Evolutionary conservation across 2,797 vertebrate species (phyloP).

Genomic region (Antennarius maculatus): DNA sequence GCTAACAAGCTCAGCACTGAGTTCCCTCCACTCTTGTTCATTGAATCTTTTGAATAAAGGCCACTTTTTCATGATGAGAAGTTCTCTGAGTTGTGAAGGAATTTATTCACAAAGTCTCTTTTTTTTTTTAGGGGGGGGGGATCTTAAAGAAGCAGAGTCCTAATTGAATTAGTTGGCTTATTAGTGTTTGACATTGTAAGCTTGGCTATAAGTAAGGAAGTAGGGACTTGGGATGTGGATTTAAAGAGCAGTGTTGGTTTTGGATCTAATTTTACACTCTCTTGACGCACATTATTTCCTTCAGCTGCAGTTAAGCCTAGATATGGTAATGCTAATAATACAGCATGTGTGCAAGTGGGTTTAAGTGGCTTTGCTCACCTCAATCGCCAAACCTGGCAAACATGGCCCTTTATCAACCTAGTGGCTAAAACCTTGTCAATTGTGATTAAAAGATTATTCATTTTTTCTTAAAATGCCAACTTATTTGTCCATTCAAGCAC

Average conservation of each 20-base stretch:
- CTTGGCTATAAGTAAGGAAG: slow-evolving; percentile 65
- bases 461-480: slow-evolving; percentile 22
- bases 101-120: slow-evolving; percentile 67
- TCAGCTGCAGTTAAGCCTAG: slow-evolving; percentile 70
- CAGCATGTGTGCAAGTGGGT: slow-evolving; percentile 39
- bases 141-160: slow-evolving; percentile 58
- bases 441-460: slow-evolving; percentile 23
- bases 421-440: slow-evolving; percentile 25
- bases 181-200: slow-evolving; percentile 73
- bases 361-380: slow-evolving; percentile 66
- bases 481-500: slow-evolving; percentile 43
- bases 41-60: slow-evolving; percentile 64
- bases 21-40: slow-evolving; percentile 46
- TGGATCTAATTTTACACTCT: slow-evolving; percentile 78
- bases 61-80: slow-evolving; percentile 68
- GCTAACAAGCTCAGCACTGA: slow-evolving; percentile 77
- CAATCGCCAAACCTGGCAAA: slow-evolving; percentile 45
- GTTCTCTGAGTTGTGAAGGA: slow-evolving; percentile 64
- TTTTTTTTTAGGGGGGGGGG: background rate
- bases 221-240: slow-evolving; percentile 63
- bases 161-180: slow-evolving; percentile 81
- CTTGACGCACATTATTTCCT: slow-evolving; percentile 73
- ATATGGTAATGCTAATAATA: slow-evolving; percentile 72
- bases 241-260: slow-evolving; percentile 71
- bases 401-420: slow-evolving; percentile 14